These are phyloP conservation scores for Poliocrania exsul DNA, from an alignment of 2,797 vertebrate species.

Conservation along the genomic window DNA sequence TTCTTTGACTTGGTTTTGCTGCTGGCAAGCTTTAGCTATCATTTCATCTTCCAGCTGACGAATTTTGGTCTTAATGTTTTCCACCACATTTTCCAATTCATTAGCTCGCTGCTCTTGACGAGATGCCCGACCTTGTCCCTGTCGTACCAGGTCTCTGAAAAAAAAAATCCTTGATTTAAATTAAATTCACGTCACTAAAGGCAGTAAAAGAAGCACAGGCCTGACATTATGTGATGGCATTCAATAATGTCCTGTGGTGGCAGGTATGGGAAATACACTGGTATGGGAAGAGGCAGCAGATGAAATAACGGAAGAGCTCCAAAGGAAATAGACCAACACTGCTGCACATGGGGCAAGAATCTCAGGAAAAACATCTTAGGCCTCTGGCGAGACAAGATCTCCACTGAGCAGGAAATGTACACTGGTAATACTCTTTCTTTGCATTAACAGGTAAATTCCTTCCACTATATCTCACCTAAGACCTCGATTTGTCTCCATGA, in stretches of 20 bases:
- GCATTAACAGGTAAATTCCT: neutral
- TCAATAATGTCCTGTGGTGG: neutral
- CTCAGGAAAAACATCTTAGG: neutral
- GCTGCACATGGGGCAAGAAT: neutral
- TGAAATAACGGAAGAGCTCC: rapidly evolving
- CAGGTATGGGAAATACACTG: neutral
- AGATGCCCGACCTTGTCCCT: conserved; percentile 75
- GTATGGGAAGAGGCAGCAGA: neutral
- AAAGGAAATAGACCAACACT: neutral
- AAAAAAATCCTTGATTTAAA: neutral
- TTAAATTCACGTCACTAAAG: neutral
- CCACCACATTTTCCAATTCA: conserved; percentile 84
- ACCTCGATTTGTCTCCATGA: conserved; percentile 84
- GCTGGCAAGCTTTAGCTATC: conserved; percentile 79
- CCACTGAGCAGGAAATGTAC: neutral
- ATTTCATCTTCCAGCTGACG: conserved; percentile 87
- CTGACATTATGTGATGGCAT: neutral
- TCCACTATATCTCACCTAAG: conserved; percentile 81
- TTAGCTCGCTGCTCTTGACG: conserved; percentile 79
- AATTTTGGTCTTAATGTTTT: conserved; percentile 83
- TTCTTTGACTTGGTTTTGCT: conserved; percentile 76
- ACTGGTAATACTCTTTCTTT: neutral
- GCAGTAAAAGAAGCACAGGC: neutral
- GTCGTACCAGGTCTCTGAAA: conserved; percentile 80
- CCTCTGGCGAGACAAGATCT: neutral